Conservation (phyloP, 2,113 vertebrate species). For the Rana temporaria region DNA sequence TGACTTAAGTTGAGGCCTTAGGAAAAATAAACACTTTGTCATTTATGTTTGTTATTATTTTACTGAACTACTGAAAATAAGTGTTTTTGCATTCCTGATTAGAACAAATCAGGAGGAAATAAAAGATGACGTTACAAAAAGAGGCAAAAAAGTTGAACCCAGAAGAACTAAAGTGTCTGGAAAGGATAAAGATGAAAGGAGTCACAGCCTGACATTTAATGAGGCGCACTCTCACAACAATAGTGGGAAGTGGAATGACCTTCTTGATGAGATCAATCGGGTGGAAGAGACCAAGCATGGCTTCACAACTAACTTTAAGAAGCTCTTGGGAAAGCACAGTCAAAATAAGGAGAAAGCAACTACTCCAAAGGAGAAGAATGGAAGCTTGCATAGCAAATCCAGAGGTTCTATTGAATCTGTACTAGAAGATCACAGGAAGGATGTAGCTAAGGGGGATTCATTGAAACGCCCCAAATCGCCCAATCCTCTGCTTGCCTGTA, state of each 20-base stretch:
- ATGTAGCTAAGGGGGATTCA: slow-evolving; percentile 2
- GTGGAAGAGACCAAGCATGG: slow-evolving; percentile 59
- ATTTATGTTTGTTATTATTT: too few species aligned
- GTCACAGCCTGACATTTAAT: background rate
- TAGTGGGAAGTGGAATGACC: slow-evolving; percentile 42
- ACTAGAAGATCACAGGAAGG: background rate
- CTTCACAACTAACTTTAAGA: slow-evolving; percentile 57
- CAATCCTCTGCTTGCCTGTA: slow-evolving; percentile 27
- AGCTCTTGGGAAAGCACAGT: slow-evolving; percentile 38
- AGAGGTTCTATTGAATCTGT: slow-evolving; percentile 2
- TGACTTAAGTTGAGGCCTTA: too few species aligned
- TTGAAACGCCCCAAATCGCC: slow-evolving; percentile 25
- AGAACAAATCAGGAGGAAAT: background rate
- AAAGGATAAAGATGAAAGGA: slow-evolving; percentile 16
- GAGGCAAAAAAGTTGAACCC: slow-evolving; percentile 3
- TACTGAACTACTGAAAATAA: background rate
- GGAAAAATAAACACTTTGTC: too few species aligned
- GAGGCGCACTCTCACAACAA: background rate
- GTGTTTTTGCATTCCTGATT: background rate
- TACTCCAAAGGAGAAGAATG: background rate
- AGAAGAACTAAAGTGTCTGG: slow-evolving; percentile 14
- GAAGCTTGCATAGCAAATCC: slow-evolving; percentile 34
- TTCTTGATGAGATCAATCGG: slow-evolving; percentile 56
- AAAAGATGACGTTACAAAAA: background rate
- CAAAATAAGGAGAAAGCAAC: slow-evolving; percentile 13